These are phyloP conservation scores for Epinotia ramella DNA, from an alignment of 2,888 invertebrate genomes.

Conservation along the genomic window DNA sequence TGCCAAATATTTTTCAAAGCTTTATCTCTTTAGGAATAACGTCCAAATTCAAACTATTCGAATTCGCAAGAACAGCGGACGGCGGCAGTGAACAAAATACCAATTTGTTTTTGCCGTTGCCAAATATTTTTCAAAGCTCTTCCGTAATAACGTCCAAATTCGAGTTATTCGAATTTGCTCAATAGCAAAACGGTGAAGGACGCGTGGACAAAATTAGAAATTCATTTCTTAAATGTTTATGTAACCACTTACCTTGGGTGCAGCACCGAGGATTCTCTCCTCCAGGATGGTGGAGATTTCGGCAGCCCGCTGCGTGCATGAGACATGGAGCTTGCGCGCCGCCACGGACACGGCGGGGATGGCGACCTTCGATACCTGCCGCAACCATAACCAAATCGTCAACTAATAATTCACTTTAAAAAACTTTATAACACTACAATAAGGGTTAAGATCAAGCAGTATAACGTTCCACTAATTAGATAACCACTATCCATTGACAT, in stretches of 20 bases:
- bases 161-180: too few relatives aligned
- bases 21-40: too few relatives aligned
- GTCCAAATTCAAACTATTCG: too few relatives aligned
- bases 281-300: slow-evolving; percentile 99
- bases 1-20: too few relatives aligned
- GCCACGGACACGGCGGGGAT: slow-evolving; percentile 91
- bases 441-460: slow-evolving; percentile 1
- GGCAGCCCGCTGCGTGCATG: slow-evolving; percentile 91
- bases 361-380: slow-evolving; percentile 88
- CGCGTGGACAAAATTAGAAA: too few relatives aligned
- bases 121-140: too few relatives aligned
- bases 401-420: slow-evolving; percentile 47
- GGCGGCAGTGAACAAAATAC: too few relatives aligned
- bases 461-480: slow-evolving; percentile 19
- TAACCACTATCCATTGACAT: slow-evolving; percentile 35
- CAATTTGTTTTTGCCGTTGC: too few relatives aligned
- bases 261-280: slow-evolving; percentile 98
- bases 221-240: slow-evolving; percentile 67
- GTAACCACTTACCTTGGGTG: slow-evolving; percentile 90
- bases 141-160: too few relatives aligned
- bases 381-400: slow-evolving; percentile 65
- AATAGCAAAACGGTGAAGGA: too few relatives aligned
- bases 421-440: slow-evolving; percentile 42
- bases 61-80: too few relatives aligned
- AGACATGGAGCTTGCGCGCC: slow-evolving; percentile 92